phyloP scores from a whole-genome alignment of 2,888 invertebrate species.

The Gari tellinella region DNA sequence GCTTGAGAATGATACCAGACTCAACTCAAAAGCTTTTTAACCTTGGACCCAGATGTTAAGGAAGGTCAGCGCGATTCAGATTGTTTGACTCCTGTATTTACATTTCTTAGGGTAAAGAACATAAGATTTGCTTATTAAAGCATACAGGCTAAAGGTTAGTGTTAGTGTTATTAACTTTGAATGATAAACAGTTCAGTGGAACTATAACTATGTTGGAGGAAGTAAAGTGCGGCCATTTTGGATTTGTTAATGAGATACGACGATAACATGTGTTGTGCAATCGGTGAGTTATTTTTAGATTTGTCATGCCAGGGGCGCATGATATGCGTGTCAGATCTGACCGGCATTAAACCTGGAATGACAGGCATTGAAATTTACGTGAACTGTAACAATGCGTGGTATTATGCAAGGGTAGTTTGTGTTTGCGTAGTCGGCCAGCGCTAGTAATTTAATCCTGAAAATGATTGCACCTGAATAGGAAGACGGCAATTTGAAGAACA shows the following conservation, averaged over 20 bases:
- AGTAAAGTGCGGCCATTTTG: too few relatives aligned
- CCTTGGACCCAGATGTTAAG: too few relatives aligned
- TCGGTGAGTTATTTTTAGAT: slow-evolving; percentile 26
- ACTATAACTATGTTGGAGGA: too few relatives aligned
- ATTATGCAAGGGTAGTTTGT: slow-evolving; percentile 40
- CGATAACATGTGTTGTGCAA: slow-evolving; percentile 35
- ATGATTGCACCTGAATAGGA: slow-evolving; percentile 21
- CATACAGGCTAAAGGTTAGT: too few relatives aligned
- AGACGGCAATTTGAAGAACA: slow-evolving; percentile 13
- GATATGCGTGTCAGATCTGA: slow-evolving; percentile 11
- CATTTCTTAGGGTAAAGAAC: too few relatives aligned
- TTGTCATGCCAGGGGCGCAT: slow-evolving; percentile 23
- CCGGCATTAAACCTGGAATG: slow-evolving; percentile 19
- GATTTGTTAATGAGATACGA: not conserved
- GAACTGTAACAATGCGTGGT: slow-evolving; percentile 26
- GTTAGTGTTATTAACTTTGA: too few relatives aligned
- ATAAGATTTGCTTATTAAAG: too few relatives aligned
- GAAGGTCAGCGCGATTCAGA: too few relatives aligned
- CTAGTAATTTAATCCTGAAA: slow-evolving; percentile 25
- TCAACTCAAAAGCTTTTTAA: too few relatives aligned
- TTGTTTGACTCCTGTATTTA: too few relatives aligned
- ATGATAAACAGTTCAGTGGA: too few relatives aligned
- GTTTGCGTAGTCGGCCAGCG: slow-evolving; percentile 33
- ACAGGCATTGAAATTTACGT: slow-evolving; percentile 44
- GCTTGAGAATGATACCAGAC: too few relatives aligned